These are phyloP conservation scores for Pocillopora verrucosa DNA, from an alignment of 64 coral and sea anemone genomes.

Conservation along the genomic window DNA sequence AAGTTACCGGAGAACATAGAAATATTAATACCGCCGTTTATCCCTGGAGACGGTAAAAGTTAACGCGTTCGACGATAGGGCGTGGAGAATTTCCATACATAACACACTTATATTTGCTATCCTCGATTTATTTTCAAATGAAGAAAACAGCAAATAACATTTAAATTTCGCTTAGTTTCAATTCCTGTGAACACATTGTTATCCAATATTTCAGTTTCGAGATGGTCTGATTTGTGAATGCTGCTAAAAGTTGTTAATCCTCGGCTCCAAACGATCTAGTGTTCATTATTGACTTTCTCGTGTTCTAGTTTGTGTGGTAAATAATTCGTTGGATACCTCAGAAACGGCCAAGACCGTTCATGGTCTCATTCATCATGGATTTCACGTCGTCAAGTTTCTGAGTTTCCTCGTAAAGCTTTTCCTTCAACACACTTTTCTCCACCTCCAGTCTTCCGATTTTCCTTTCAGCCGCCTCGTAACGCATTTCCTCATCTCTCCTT, in stretches of 20 bases:
- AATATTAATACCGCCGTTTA: not conserved
- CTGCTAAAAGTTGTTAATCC: not conserved
- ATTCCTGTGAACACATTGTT: not conserved
- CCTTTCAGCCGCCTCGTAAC: slow-evolving; percentile 41
- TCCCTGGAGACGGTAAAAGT: not conserved
- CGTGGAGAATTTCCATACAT: not conserved
- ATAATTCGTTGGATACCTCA: slow-evolving; percentile 6
- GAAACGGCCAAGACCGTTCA: slow-evolving; percentile 16
- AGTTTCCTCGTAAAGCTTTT: slow-evolving; percentile 20
- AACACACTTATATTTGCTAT: not conserved
- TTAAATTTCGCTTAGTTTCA: not conserved
- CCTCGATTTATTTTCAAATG: not conserved
- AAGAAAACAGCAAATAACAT: not conserved
- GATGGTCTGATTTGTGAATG: not conserved
- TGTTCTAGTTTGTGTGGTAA: not conserved
- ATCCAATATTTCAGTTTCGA: not conserved
- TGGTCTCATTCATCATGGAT: slow-evolving; percentile 5
- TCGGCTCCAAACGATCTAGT: not conserved
- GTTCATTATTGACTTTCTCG: not conserved
- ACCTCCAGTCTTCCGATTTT: slow-evolving; percentile 15
- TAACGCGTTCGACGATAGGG: not conserved
- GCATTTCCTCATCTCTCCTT: slow-evolving; percentile 19
- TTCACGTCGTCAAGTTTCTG: slow-evolving; percentile 16
- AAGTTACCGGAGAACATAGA: not conserved
- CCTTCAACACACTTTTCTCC: not conserved